Conservation (phyloP, 2,888 invertebrate species). For the Drosophila testacea region DNA sequence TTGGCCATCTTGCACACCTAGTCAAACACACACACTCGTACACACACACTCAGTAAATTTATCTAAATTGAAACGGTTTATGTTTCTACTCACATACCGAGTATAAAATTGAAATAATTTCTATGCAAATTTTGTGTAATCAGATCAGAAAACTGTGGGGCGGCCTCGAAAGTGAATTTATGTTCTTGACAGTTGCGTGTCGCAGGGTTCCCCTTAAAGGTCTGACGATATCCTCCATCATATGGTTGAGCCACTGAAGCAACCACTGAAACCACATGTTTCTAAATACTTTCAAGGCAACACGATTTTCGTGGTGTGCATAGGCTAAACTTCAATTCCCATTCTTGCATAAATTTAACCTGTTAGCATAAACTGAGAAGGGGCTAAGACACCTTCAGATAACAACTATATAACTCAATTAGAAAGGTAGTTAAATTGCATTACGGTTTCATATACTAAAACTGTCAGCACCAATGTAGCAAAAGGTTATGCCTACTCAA, state of each 20-base stretch:
- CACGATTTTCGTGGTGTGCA: slow-evolving; percentile 3
- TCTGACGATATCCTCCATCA: not conserved
- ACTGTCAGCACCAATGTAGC: too few relatives aligned
- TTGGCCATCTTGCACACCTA: slow-evolving; percentile 11
- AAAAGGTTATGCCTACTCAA: too few relatives aligned
- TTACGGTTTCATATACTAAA: not conserved
- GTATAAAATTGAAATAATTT: slow-evolving; percentile 68
- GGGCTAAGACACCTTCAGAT: not conserved
- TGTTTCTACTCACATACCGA: slow-evolving; percentile 35
- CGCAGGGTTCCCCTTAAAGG: slow-evolving; percentile 29
- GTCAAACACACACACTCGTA: slow-evolving; percentile 13
- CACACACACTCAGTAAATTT: slow-evolving; percentile 42
- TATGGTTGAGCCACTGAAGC: not conserved
- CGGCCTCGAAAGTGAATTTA: slow-evolving; percentile 42
- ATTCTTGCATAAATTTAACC: not conserved
- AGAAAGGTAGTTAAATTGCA: slow-evolving; percentile 1
- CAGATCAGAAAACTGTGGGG: slow-evolving; percentile 54
- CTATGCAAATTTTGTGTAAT: slow-evolving; percentile 76
- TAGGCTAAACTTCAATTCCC: not conserved
- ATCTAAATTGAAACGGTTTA: slow-evolving; percentile 70
- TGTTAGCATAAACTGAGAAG: not conserved
- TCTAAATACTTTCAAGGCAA: slow-evolving; percentile 19
- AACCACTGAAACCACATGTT: slow-evolving; percentile 35
- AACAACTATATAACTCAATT: not conserved
- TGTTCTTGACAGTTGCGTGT: slow-evolving; percentile 67